These are phyloP conservation scores for Pholis gunnellus DNA, from an alignment of 2,113 vertebrate species.

Conservation along the genomic window DNA sequence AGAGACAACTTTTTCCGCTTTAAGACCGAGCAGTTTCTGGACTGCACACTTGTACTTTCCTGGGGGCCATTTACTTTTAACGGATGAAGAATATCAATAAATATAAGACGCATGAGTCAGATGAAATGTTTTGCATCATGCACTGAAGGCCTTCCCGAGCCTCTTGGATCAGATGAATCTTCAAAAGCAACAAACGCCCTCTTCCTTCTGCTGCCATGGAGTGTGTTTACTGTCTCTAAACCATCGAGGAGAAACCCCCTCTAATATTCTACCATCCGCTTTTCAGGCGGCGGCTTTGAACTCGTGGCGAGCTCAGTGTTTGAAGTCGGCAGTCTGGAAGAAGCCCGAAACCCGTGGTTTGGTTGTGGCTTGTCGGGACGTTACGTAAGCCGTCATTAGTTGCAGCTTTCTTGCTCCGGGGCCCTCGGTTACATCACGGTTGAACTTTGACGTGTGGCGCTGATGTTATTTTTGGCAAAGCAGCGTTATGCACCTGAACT, in stretches of 20 bases:
- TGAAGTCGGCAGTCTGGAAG: conserved; percentile 54
- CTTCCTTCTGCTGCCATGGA: neutral
- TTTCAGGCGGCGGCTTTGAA: conserved; percentile 17
- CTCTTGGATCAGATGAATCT: neutral
- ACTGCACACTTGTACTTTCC: no score
- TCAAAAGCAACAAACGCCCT: conserved; percentile 19
- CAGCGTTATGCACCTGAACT: conserved; percentile 59
- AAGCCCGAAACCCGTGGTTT: conserved; percentile 13
- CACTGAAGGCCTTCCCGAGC: neutral
- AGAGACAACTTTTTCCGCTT: neutral
- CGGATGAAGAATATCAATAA: neutral
- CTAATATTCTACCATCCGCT: conserved; percentile 14
- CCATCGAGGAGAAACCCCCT: conserved; percentile 32
- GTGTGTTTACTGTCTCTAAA: conserved; percentile 30
- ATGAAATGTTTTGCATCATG: neutral
- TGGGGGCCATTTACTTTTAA: neutral
- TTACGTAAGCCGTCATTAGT: conserved; percentile 77
- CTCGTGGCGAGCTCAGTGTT: conserved; percentile 36
- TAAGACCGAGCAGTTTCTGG: no score
- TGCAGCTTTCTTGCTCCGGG: conserved; percentile 49
- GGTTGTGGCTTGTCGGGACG: conserved; percentile 65
- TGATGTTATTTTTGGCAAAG: conserved; percentile 70
- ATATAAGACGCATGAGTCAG: neutral
- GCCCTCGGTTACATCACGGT: conserved; percentile 70
- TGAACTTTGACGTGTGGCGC: conserved; percentile 53